These are phyloP conservation scores for Theropithecus gelada DNA, from an alignment of 2,113 vertebrate genomes.

Conservation along the genomic window DNA sequence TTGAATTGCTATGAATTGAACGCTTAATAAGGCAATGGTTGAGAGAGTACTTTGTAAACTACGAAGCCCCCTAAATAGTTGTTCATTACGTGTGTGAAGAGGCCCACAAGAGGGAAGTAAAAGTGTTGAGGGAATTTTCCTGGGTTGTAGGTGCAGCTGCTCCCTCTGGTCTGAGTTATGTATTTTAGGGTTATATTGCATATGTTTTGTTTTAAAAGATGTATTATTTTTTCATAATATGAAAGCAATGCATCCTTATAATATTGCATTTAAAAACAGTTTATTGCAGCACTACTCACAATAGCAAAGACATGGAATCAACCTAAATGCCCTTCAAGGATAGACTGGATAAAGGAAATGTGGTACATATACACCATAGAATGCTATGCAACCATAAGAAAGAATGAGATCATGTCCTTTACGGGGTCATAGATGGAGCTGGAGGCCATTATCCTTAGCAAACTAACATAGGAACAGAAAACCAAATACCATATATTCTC, in stretches of 20 bases:
- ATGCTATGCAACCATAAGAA: background rate
- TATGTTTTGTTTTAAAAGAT: background rate
- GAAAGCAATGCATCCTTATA: background rate
- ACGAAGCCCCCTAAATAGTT: background rate
- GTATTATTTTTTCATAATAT: background rate
- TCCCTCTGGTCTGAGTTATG: background rate
- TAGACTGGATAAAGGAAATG: background rate
- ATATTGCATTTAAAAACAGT: background rate
- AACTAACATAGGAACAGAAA: background rate
- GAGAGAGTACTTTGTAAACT: background rate
- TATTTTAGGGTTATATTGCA: background rate
- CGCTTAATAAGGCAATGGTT: accelerated
- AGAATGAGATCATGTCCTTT: background rate
- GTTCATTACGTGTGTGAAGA: background rate
- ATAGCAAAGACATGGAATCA: background rate
- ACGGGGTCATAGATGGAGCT: background rate
- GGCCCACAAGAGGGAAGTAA: background rate
- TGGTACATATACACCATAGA: background rate
- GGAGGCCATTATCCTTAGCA: background rate
- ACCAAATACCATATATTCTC: background rate
- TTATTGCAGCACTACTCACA: background rate
- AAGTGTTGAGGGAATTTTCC: background rate
- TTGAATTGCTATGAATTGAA: background rate
- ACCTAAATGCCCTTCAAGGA: background rate
- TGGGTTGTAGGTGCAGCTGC: background rate